A percentile compares a stretch with the other conserved stretches of the same genome.
These are phyloP conservation scores for Pempheris klunzingeri DNA, from an alignment of 2,797 vertebrate genomes.

Conservation along the genomic window DNA sequence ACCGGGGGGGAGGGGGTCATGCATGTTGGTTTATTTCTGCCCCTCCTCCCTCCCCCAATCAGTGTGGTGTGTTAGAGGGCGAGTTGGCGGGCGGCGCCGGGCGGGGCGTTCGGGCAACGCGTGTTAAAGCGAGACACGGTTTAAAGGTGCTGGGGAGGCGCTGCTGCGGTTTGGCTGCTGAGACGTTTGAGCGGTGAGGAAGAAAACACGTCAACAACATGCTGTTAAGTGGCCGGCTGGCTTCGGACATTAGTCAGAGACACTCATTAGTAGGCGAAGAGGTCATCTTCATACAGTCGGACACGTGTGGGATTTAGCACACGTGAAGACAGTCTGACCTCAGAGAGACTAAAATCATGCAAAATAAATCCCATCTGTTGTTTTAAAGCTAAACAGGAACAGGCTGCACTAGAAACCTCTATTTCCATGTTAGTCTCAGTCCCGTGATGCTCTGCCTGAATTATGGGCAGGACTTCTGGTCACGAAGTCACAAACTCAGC, in stretches of 20 bases:
- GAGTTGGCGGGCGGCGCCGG: slow-evolving; percentile 44
- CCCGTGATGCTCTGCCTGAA: background rate
- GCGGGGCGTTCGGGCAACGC: slow-evolving; percentile 21
- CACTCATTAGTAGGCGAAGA: slow-evolving; percentile 72
- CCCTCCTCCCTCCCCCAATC: background rate
- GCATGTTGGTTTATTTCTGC: slow-evolving; percentile 73
- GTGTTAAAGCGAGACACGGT: slow-evolving; percentile 50
- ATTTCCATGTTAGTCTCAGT: background rate
- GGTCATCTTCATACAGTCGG: background rate
- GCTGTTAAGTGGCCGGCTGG: slow-evolving; percentile 73
- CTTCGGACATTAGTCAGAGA: slow-evolving; percentile 57
- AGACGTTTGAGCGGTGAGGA: slow-evolving; percentile 20
- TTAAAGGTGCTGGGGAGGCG: slow-evolving; percentile 28
- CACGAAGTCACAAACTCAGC: background rate
- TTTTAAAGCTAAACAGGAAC: background rate
- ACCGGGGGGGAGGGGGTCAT: slow-evolving; percentile 81
- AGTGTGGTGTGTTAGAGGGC: slow-evolving; percentile 79
- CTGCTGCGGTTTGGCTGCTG: slow-evolving; percentile 34
- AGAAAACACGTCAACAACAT: slow-evolving; percentile 61
- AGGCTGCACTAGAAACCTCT: too few relatives aligned
- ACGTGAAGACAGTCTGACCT: background rate
- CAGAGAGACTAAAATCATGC: background rate
- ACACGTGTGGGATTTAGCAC: background rate
- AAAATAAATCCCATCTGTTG: background rate
- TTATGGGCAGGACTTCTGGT: background rate